Evolutionary conservation across 2,888 invertebrate species (phyloP), one percentile per base, ranked within the genome.

Genomic region (Pogonocherus hispidulus): DNA sequence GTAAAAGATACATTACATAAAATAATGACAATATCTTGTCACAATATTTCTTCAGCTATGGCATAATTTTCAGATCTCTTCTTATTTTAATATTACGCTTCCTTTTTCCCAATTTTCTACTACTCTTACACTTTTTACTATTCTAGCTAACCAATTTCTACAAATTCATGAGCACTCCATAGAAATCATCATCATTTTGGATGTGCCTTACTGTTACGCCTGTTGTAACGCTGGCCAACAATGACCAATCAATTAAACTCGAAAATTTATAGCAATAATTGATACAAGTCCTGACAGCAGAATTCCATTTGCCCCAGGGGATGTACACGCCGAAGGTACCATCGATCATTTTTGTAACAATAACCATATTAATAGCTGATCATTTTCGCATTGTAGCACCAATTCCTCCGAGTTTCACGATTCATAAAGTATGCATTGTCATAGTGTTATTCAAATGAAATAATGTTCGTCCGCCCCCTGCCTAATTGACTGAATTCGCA

Each of bases 311-410:
- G 32, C 47, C 37, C 44, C 22, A 6, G n/a, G 20, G 51, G 51
- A 51, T 63, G n/a, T 41, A 23, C 27, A 9, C 37, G 4, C 9
- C 51, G 6, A 51, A 37, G 46, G 37, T 9, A 51, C 41, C 46
- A 66, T 66, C 65, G 41, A 66, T 66, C 65, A 66, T 52, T 59
- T 59, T 59, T 66, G 65, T 66, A 66, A 66, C 65, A 59, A 66
- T 66, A 66, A 49, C 41, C 65, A 41, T 66, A 66, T 66, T 66
- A 59, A 66, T 57, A 57, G 57, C 41, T 41, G 59, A 51, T 57
- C 57, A 52, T 14, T 59, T 37, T 66, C 51, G 59, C 56, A 44
- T 37, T 37, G 49, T 51, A 41, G 51, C 59, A 51, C 59, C 59
- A 59, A 66, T 66, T 66, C 57, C 65, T 66, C 41, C 18, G 51